phyloP scores from a whole-genome alignment of 2,888 invertebrate species.

The Epinotia ramella region DNA sequence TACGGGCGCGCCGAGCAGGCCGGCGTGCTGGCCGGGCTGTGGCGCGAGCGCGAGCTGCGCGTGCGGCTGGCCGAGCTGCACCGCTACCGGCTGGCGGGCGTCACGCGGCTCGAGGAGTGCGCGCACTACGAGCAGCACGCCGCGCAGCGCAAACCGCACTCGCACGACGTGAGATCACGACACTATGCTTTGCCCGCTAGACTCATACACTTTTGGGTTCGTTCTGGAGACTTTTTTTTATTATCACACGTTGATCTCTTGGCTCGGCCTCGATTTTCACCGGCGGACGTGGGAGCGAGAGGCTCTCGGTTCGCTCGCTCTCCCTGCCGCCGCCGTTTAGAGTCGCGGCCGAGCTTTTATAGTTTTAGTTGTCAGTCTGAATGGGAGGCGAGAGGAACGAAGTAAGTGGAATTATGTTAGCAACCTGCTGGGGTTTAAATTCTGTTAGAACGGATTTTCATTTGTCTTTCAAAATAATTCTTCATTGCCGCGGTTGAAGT shows the following conservation, averaged over 20 bases:
- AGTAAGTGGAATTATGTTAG: background rate
- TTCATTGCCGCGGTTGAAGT: too few species aligned
- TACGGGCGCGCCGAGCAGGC: slow-evolving; percentile 94
- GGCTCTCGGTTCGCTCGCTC: too few species aligned
- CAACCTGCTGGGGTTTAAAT: too few species aligned
- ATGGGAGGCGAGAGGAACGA: background rate
- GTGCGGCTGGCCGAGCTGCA: slow-evolving; percentile 92
- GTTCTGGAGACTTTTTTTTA: slow-evolving; percentile 35
- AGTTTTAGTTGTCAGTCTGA: background rate
- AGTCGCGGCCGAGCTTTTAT: background rate
- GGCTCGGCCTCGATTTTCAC: too few species aligned
- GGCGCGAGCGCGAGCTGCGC: slow-evolving; percentile 94
- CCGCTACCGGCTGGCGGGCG: slow-evolving; percentile 93
- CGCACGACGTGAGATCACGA: slow-evolving; percentile 86
- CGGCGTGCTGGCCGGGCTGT: slow-evolving; percentile 90
- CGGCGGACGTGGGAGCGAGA: too few species aligned
- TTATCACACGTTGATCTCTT: background rate
- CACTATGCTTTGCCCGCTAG: slow-evolving; percentile 56
- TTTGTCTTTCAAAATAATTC: too few species aligned
- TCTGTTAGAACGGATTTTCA: too few species aligned
- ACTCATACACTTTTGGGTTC: slow-evolving; percentile 50
- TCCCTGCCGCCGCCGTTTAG: too few species aligned
- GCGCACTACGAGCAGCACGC: slow-evolving; percentile 94
- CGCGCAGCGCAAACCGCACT: slow-evolving; percentile 84
- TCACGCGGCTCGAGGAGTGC: slow-evolving; percentile 93